A percentile compares a stretch with the other conserved stretches of the same genome.
Conservation (phyloP, 2,113 vertebrate genomes). For the Elgaria multicarinata region DNA sequence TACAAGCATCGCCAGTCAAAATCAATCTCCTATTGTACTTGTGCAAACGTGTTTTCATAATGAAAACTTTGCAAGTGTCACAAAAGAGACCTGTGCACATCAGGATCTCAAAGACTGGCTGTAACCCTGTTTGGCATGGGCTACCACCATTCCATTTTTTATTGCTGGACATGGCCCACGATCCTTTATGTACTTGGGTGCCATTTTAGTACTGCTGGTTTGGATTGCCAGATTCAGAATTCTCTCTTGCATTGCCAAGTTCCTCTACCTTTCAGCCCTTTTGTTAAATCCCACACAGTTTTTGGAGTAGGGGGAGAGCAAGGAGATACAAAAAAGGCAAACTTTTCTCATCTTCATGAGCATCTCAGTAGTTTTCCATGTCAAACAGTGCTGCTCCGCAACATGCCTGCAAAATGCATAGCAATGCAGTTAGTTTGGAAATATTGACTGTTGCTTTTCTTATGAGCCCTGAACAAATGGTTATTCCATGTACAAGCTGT, state of each 20-base stretch:
- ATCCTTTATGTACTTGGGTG: not conserved
- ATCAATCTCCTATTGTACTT: not conserved
- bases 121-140: not conserved
- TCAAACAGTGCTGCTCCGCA: not conserved
- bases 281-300: not conserved
- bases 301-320: not conserved
- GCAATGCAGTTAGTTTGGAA: not conserved
- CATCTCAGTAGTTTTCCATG: not conserved
- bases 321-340: not conserved
- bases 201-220: not conserved
- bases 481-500: not conserved
- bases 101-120: conserved; percentile 32
- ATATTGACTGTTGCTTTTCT: not conserved
- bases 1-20: not conserved
- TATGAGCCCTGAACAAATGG: not conserved
- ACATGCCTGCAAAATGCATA: not conserved
- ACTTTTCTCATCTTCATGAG: not conserved
- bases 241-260: not conserved
- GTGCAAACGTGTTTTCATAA: conserved; percentile 23
- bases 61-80: conserved; percentile 28
- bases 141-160: not conserved
- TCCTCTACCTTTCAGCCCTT: not conserved
- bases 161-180: not conserved
- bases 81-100: not conserved
- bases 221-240: not conserved